These are phyloP conservation scores for Geotrypetes seraphini DNA, from an alignment of 2,797 vertebrate species.

Conservation along the genomic window DNA sequence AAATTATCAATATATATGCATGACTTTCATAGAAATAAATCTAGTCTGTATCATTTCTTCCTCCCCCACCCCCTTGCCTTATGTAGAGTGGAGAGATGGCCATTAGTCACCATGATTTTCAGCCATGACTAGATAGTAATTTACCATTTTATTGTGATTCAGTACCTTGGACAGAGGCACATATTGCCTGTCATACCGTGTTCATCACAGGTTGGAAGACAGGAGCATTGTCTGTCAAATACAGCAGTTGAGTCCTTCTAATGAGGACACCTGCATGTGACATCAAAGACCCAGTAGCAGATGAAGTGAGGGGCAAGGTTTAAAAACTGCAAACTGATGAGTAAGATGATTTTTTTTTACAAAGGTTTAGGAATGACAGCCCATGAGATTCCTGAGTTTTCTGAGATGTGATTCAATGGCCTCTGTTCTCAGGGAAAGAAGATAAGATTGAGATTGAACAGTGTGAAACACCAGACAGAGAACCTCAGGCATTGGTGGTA, in stretches of 20 bases:
- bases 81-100: conserved; percentile 38
- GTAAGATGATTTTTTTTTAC: too few species aligned
- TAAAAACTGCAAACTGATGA: conserved; percentile 31
- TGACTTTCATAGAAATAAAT: too few species aligned
- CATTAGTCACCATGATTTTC: conserved; percentile 39
- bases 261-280: conserved; percentile 42
- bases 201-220: conserved; percentile 39
- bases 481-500: too few species aligned
- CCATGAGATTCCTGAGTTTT: too few species aligned
- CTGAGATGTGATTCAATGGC: too few species aligned
- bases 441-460: too few species aligned
- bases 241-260: conserved; percentile 31
- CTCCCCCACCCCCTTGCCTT: conserved; percentile 6
- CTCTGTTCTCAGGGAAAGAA: too few species aligned
- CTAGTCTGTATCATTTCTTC: too few species aligned
- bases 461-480: too few species aligned
- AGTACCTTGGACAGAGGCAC: conserved; percentile 49
- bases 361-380: too few species aligned
- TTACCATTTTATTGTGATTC: conserved; percentile 57
- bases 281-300: conserved; percentile 32
- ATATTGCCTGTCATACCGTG: conserved; percentile 48
- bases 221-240: conserved; percentile 41
- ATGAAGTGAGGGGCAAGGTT: conserved; percentile 22
- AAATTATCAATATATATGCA: too few species aligned
- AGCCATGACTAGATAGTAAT: conserved; percentile 53